These are phyloP conservation scores for Noctua janthe DNA, from an alignment of 2,888 invertebrate genomes.

Conservation along the genomic window DNA sequence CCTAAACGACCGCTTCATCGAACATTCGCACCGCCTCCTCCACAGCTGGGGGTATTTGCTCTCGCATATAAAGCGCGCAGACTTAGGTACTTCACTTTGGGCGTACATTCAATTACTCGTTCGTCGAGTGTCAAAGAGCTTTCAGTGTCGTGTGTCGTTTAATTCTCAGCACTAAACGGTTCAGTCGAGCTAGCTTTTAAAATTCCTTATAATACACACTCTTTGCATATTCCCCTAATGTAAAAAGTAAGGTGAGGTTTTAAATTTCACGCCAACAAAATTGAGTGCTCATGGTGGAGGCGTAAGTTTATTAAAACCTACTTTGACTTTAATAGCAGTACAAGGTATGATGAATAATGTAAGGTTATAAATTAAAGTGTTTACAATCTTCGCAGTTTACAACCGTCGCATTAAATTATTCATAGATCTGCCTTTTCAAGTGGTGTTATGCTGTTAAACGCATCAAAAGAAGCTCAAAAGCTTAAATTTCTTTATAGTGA, in stretches of 20 bases:
- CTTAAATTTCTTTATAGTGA: background rate
- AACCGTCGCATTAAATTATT: constrained; percentile 48
- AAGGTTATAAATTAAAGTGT: constrained; percentile 56
- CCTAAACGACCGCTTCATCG: constrained; percentile 50
- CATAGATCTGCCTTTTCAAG: constrained; percentile 57
- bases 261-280: constrained; percentile 50
- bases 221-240: constrained; percentile 50
- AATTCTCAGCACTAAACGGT: constrained; percentile 71
- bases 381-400: constrained; percentile 59
- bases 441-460: constrained; percentile 36
- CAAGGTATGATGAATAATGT: constrained; percentile 51
- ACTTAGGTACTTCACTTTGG: constrained; percentile 69
- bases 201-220: constrained; percentile 57
- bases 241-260: constrained; percentile 54
- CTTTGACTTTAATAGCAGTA: constrained; percentile 32
- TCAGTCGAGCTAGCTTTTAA: constrained; percentile 64
- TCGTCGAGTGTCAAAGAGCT: constrained; percentile 79
- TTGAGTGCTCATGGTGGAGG: constrained; percentile 21
- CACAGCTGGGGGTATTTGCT: constrained; percentile 46
- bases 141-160: constrained; percentile 75
- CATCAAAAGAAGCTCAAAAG: constrained; percentile 23
- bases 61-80: constrained; percentile 58
- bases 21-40: constrained; percentile 34
- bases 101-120: constrained; percentile 80
- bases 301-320: constrained; percentile 44